Evolutionary conservation across 2,888 invertebrate genomes (phyloP), one percentile per base, ranked within the genome.

Genomic region (Agrochola lota): DNA sequence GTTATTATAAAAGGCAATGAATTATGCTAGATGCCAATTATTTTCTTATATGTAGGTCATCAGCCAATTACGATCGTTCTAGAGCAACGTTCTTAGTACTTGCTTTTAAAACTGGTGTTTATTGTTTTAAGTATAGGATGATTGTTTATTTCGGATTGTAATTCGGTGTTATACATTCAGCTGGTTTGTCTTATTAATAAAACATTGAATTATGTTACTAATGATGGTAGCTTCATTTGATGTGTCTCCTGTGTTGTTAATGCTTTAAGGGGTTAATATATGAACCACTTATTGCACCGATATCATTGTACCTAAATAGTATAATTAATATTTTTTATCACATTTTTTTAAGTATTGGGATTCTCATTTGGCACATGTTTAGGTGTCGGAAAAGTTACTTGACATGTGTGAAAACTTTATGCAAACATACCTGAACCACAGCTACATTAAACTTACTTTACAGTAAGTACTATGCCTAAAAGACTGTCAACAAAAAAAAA

Each of bases 1-100:
- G 84, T 77, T 83, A 84, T 86, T 88, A 88, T 84, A 85, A 88
- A 88, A 88, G 85, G 85, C 80, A 90, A 90, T 88, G 86, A 85
- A 87, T 89, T 89, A 89, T 88, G 66, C 71, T 80, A 57, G 66
- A 70, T 83, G 81, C 71, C 88, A 89, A 87, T 88, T 88, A 81
- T 85, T 87, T 81, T 82, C 77, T 86, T 84, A 70, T 83, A 88
- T 80, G 74, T 86, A 77, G 84, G 82, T 89, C 86, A 87, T 71
- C 73, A 59, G 74, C 78, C 87, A 84, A 89, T 87, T 85, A 87
- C 73, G 72, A 75, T 60, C 35, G 66, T 55, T 77, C 67, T 79
- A 71, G n/a, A 83, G 72, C 57, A 70, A 46, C 20, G 49, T 64
- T 76, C 52, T 46, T 74, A 35, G 35, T 70, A 60, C 49, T 71